A percentile compares a stretch with the other conserved stretches of the same genome.
Conservation (phyloP, 1,140 invertebrate genomes). For the Micrasema minimum region DNA sequence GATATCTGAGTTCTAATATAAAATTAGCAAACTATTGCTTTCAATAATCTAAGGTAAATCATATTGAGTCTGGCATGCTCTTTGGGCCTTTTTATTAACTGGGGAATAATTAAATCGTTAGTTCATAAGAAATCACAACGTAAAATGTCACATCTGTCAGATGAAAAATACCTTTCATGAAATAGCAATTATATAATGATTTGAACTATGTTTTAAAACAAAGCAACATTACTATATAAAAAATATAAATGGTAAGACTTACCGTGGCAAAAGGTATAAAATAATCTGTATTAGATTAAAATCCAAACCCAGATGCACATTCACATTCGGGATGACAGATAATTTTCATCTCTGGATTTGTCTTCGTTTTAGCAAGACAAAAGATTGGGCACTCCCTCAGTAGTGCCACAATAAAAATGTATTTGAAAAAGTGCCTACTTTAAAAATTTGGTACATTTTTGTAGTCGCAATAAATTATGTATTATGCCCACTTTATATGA, state of each 20-base stretch:
- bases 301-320: constrained; percentile 19
- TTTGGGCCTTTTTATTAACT: no score
- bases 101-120: constrained; percentile 2
- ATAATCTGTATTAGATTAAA: constrained; percentile 4
- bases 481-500: no score
- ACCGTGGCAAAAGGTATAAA: constrained; percentile 2
- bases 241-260: neutral
- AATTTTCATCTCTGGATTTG: constrained; percentile 24
- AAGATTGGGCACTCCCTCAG: constrained; percentile 32
- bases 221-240: neutral
- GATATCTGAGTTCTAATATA: no score
- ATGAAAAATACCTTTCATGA: neutral
- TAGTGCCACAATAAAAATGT: constrained; percentile 26
- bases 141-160: constrained; percentile 36
- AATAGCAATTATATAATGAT: no score
- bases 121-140: no score
- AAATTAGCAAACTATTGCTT: no score
- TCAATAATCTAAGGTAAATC: no score
- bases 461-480: no score
- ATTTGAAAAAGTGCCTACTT: constrained; percentile 3
- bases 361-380: constrained; percentile 17
- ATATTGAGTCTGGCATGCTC: no score
- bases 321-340: constrained; percentile 35
- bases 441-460: no score
- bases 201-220: neutral